Evolutionary conservation across 1,140 invertebrate species (phyloP).

Genomic region (Muscidifurax raptorellus): DNA sequence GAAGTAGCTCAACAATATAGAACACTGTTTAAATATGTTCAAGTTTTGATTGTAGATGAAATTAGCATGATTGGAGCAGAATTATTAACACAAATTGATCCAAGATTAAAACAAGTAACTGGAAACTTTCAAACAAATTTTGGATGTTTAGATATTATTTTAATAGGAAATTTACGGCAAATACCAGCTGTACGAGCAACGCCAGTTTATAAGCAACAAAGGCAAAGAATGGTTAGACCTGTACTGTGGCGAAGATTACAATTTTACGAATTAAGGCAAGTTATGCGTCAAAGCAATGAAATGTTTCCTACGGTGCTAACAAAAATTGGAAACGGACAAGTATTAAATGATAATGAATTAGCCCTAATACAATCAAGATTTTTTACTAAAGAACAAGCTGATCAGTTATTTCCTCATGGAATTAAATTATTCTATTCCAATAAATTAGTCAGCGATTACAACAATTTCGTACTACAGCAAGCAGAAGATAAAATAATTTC

Average conservation of each 20-base stretch:
- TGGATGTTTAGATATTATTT: constrained; percentile 54
- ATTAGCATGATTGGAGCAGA: constrained; percentile 64
- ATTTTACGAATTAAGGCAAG: constrained; percentile 58
- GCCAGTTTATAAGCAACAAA: constrained; percentile 45
- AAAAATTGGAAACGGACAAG: constrained; percentile 60
- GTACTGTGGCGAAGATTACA: constrained; percentile 52
- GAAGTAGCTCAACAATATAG: constrained; percentile 11
- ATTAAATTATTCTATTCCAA: constrained; percentile 57
- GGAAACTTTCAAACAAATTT: constrained; percentile 47
- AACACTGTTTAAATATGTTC: constrained; percentile 9
- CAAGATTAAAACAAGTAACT: constrained; percentile 62
- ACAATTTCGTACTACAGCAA: constrained; percentile 54
- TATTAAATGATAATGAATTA: constrained; percentile 48
- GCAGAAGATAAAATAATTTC: constrained; percentile 58
- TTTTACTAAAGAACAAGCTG: constrained; percentile 50
- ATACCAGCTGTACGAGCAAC: constrained; percentile 54
- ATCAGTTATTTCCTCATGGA: constrained; percentile 50
- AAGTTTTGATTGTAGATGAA: constrained; percentile 66
- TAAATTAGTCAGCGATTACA: constrained; percentile 54
- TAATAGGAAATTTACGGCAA: constrained; percentile 58
- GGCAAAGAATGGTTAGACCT: constrained; percentile 38
- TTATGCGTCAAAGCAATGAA: constrained; percentile 58
- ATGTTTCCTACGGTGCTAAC: constrained; percentile 62
- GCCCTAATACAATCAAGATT: constrained; percentile 57
- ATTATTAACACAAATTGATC: constrained; percentile 57